Base-by-base conservation (phyloP, 1,140 invertebrate species). In the Achroia grisella region DNA sequence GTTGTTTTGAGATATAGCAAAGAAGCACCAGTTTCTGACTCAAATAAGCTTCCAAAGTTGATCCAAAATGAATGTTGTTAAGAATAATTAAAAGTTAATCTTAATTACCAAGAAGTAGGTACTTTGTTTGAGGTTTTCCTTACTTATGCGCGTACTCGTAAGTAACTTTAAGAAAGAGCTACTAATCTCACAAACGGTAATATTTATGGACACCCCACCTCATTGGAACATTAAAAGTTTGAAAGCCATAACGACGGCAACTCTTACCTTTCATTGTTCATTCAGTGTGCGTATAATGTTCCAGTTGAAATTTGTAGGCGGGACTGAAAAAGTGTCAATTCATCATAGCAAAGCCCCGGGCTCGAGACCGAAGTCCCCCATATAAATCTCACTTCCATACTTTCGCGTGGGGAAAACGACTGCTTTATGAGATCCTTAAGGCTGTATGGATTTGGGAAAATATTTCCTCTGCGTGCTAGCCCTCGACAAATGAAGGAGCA, bases 371-470 rank as follows among this genome's bases (percentile, higher is more conserved):
- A 64, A 86, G 81, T 86, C 77, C 81, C 76, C 68, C 61, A 48
- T 56, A 87, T 87, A 87, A 87, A 86, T 87, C 84, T 86, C 75
- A 84, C 83, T 86, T 81, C 80, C 72, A 83, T 86, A 83, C 81
- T 86, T 84, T 77, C 67, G 80, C 68, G 83, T 71, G 69, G 81
- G 81, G 79, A 78, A 71, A 75, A 73, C 82, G 80, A 75, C 77
- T 87, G 84, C 72, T 87, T 87, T 87, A 87, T 86, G 86, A 62
- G 83, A 85, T 86, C 80, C 83, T 87, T 85, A 86, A 87, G 84
- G 82, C 84, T 83, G 83, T 87, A 87, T 86, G 86, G 84, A 86
- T 87, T 87, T 86, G 76, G 74, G 69, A 76, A 86, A 86, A 87
- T 86, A 86, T 87, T 87, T 83, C 82, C 78, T 70, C 67, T 70